Base-by-base conservation (phyloP, 2,797 vertebrate species). In the Buceros bicornis region DNA sequence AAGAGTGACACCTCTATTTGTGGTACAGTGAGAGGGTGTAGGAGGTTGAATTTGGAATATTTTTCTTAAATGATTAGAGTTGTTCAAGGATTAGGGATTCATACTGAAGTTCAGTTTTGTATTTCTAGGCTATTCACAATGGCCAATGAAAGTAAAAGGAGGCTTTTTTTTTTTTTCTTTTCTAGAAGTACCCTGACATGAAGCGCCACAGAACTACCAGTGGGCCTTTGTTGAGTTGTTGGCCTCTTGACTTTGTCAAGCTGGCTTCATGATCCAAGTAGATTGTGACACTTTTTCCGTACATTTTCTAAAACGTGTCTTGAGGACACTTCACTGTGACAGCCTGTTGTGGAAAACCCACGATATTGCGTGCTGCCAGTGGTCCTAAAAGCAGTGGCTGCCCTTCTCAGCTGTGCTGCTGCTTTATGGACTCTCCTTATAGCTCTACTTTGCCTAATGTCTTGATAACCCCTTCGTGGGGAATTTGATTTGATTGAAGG, bases 91-190 rank as follows among this genome's bases (percentile, higher is more conserved):
- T 81, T 87, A 66, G 29, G 26, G 13, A 57, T 74, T 89, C 1
- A 4, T 54, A 16, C 54, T 62, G 4, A 87, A 58, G 33, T 74
- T 11, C 5, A 56, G 37, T 40, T 10, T 40, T 40, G 0, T 57
- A 51, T 74, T 81, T 81, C 57, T 54, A 58, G 28, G 26, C 18
- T 16, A 12, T 47, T 90, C 18, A 33, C 16, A 42, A 17, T 45
- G 56, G 47, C 25, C 18, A 64, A 4, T 65, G 60, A 69, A 77
- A 40, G 13, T 50, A 83, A 74, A 54, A 88, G 21, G 10, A 33
- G 4, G 2, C 4, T 14, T 79, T 61, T 21, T 2, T 0, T 2
- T 80, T 87, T 54, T 21, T 2, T 87, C 48, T 21, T 2, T 64
- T 89, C 60, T 13, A 9, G 53, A 51, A 6, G 15, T 18, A 40